Percentiles rank a stretch among this genome's conserved stretches.
These are phyloP conservation scores for Criorhina ranunculi DNA, from an alignment of 2,888 invertebrate genomes.

Conservation along the genomic window DNA sequence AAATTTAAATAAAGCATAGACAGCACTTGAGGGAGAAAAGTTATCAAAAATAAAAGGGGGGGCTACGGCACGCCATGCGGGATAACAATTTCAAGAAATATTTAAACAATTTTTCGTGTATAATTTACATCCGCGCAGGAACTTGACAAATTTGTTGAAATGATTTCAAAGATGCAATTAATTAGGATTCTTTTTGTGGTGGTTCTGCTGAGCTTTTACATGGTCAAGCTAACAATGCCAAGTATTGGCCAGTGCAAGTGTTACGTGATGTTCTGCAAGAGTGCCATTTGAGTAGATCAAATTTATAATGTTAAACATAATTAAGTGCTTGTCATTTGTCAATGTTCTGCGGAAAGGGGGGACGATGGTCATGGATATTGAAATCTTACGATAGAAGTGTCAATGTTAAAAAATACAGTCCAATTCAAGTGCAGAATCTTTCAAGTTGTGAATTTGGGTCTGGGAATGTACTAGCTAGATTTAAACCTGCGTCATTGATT, in stretches of 20 bases:
- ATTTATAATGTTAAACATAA: constrained; percentile 32
- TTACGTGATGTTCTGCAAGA: constrained; percentile 50
- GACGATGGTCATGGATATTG: neutral
- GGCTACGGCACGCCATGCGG: constrained; percentile 1
- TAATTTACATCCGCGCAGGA: constrained; percentile 30
- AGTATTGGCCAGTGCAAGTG: constrained; percentile 58
- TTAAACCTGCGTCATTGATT: no score
- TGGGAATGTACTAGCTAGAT: no score
- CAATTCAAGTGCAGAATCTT: no score
- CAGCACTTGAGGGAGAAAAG: constrained; percentile 2
- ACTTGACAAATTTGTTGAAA: constrained; percentile 66
- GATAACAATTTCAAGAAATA: constrained; percentile 14
- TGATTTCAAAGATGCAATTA: constrained; percentile 65
- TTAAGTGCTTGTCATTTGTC: constrained; percentile 33
- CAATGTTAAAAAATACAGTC: neutral
- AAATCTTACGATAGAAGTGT: neutral
- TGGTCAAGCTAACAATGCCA: constrained; percentile 64
- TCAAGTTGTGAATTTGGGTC: no score
- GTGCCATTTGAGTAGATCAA: constrained; percentile 26
- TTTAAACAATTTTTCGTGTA: constrained; percentile 42
- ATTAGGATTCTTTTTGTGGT: constrained; percentile 40
- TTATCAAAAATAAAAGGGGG: neutral
- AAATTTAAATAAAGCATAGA: constrained; percentile 11
- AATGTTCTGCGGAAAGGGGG: neutral
- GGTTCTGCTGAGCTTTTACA: constrained; percentile 38